Base-by-base conservation (phyloP, 2,113 vertebrate genomes). In the Narcine bancroftii region DNA sequence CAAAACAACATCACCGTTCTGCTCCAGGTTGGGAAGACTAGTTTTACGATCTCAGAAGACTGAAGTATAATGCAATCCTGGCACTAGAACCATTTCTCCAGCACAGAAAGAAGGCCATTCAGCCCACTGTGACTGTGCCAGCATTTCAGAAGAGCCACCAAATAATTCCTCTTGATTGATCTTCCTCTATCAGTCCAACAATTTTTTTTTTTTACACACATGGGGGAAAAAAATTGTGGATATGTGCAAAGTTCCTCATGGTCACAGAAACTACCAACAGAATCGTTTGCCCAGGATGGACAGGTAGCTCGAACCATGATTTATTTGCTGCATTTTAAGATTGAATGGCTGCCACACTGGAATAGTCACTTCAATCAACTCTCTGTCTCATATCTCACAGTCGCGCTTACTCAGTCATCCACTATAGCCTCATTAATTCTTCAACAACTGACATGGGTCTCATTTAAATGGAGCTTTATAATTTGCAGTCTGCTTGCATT, bases 381-480 rank as follows among this genome's bases (percentile, higher is more conserved):
- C 33, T 87, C 81, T 87, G 81, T 87, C 81, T n/a, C 15, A 2
- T 60, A 60, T 87, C 81, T 60, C 81, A 87, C 81, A 87, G 81
- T 87, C 36, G 53, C 19, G 81, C 81, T 87, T 87, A 87, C 81
- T 87, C 81, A 87, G 81, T 87, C 81, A 87, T 87, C 81, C 81
- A 87, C 81, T 87, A 60, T 87, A 87, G 81, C 81, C 81, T 87
- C 81, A 87, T 87, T 87, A 87, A 87, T 87, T 87, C 53, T 87
- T 60, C 53, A 87, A 87, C 81, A 87, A 87, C 81, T 87, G 81
- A 53, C 81, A 60, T 63, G 81, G 81, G 53, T n/a, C 81, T 87
- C 53, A 87, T 87, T 87, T 60, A 60, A 63, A 87, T 60, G 33
- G 81, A 87, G 53, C 53, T 60, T 87, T 87, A 87, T 87, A 87